A percentile compares a stretch with the other conserved stretches of the same genome.
phyloP scores from a whole-genome alignment of 2,113 vertebrate genomes.

The Cynopterus brachyotis region DNA sequence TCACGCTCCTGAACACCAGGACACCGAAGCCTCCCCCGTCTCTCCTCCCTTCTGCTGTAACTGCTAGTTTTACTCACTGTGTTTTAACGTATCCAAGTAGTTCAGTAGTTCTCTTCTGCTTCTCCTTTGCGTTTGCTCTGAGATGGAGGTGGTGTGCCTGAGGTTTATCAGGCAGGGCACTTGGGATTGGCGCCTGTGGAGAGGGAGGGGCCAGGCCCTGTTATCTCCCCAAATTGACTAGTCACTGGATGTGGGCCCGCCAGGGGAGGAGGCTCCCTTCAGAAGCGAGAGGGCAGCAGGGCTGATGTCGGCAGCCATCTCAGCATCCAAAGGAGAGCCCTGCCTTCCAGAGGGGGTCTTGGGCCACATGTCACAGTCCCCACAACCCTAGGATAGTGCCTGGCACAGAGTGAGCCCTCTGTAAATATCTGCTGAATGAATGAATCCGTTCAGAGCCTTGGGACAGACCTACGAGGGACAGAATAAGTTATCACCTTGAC shows the following conservation, averaged over 20 bases:
- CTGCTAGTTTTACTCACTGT: too few species aligned
- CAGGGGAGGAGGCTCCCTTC: not conserved
- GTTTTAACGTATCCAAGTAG: too few species aligned
- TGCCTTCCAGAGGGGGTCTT: not conserved
- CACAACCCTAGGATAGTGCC: not conserved
- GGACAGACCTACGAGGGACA: not conserved
- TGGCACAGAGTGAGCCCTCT: not conserved
- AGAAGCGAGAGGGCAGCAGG: not conserved
- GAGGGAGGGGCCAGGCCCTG: fast-evolving
- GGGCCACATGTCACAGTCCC: not conserved
- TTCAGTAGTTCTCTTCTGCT: not conserved
- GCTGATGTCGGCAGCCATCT: not conserved
- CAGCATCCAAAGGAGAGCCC: not conserved
- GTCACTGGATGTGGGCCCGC: not conserved
- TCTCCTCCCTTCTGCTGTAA: not conserved
- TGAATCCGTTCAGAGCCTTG: not conserved
- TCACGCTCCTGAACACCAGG: not conserved
- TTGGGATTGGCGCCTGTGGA: not conserved
- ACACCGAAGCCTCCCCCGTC: not conserved
- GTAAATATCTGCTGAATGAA: not conserved
- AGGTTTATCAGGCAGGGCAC: not conserved
- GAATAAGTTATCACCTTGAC: not conserved
- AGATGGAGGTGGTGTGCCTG: not conserved
- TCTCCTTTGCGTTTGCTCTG: not conserved
- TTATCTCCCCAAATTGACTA: fast-evolving